Evolutionary conservation across 2,888 invertebrate species (phyloP).

Genomic region (Lasioglossum morio): DNA sequence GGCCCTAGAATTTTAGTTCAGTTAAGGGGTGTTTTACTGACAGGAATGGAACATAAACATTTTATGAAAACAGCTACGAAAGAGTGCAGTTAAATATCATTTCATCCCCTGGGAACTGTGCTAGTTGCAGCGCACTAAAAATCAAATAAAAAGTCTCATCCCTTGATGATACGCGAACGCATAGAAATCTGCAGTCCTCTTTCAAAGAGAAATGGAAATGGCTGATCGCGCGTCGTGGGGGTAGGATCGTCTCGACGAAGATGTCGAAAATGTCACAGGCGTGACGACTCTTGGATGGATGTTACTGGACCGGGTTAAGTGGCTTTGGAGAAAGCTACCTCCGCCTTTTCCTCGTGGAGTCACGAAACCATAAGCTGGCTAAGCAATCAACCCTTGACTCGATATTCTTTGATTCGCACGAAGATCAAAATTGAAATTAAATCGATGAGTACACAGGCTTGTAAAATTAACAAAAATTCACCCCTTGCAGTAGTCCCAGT

Average conservation of each 20-base stretch:
- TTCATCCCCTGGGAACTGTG: not conserved
- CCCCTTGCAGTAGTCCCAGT: not conserved
- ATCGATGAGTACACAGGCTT: not conserved
- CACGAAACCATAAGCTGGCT: conserved; percentile 70
- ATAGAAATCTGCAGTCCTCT: not conserved
- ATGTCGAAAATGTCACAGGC: conserved; percentile 76
- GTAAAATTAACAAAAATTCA: not conserved
- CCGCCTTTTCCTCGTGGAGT: conserved; percentile 74
- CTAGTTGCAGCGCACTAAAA: no score
- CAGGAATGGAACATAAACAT: not conserved
- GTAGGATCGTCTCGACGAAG: conserved; percentile 15
- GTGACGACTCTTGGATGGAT: conserved; percentile 79
- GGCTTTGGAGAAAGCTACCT: conserved; percentile 82
- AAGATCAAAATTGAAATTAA: no score
- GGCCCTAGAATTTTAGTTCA: not conserved
- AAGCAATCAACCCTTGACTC: conserved; percentile 18
- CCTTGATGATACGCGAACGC: not conserved
- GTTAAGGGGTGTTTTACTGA: not conserved
- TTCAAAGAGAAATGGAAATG: not conserved
- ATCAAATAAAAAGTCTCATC: not conserved
- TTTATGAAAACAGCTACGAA: not conserved
- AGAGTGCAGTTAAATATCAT: no score
- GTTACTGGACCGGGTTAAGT: conserved; percentile 84
- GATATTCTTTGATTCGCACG: not conserved
- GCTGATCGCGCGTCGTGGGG: not conserved